Evolutionary conservation across 1,140 invertebrate species (phyloP).

Genomic region (Nasonia longicornis): DNA sequence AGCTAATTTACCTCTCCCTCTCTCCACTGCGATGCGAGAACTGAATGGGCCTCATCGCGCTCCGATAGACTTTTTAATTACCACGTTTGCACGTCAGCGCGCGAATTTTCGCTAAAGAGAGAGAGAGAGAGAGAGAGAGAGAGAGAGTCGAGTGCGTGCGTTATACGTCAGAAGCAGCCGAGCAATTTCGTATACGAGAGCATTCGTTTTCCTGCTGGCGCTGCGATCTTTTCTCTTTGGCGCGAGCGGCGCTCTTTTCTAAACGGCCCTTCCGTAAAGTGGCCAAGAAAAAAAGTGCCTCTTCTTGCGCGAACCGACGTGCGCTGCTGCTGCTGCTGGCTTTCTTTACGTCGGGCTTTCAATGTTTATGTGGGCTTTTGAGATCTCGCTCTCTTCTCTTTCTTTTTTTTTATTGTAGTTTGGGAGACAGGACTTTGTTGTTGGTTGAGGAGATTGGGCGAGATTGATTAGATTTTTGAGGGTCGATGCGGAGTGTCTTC

Average conservation of each 20-base stretch:
- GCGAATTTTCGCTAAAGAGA: conserved; percentile 36
- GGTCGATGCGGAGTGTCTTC: no score
- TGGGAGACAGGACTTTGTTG: background rate
- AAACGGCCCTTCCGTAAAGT: conserved; percentile 12
- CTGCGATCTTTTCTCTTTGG: conserved; percentile 14
- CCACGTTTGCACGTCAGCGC: background rate
- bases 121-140: background rate
- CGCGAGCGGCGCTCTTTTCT: background rate
- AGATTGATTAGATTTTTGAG: no score
- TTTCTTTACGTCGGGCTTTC: background rate
- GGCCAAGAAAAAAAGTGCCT: conserved; percentile 3
- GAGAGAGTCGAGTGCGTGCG: background rate
- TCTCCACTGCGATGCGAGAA: background rate
- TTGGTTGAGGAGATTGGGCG: background rate
- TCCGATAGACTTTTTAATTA: conserved; percentile 47
- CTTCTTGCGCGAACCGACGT: background rate
- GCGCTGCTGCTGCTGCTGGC: background rate
- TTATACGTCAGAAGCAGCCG: conserved; percentile 47
- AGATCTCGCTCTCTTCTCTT: background rate
- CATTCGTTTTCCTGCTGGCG: conserved; percentile 13
- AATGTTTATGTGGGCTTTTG: background rate
- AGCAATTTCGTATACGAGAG: conserved; percentile 31
- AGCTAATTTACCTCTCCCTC: conserved; percentile 36
- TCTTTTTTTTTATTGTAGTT: background rate
- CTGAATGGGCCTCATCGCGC: conserved; percentile 36